These are phyloP conservation scores for Ichneumon xanthorius DNA, from an alignment of 2,888 invertebrate species.

Conservation along the genomic window DNA sequence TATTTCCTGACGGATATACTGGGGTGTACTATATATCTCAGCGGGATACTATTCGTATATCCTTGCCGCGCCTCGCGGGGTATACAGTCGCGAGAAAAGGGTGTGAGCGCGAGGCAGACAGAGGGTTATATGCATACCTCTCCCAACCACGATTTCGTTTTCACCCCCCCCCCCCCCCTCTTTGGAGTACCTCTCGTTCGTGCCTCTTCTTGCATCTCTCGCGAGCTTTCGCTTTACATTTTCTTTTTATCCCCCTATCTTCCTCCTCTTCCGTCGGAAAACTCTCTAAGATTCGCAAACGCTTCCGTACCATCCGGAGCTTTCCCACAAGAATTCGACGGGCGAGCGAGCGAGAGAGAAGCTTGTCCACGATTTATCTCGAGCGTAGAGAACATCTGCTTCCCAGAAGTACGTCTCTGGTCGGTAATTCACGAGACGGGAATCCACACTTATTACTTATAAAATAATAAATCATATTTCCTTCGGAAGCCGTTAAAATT, in stretches of 20 bases:
- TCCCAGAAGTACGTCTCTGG: slow-evolving; percentile 50
- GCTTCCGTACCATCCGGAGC: slow-evolving; percentile 61
- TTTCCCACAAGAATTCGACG: slow-evolving; percentile 64
- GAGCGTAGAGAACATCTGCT: slow-evolving; percentile 61
- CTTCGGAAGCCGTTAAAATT: not conserved
- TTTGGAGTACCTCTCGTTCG: slow-evolving; percentile 33
- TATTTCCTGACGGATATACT: slow-evolving; percentile 64
- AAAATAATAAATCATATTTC: slow-evolving; percentile 19
- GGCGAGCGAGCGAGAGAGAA: slow-evolving; percentile 29
- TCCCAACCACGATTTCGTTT: slow-evolving; percentile 58
- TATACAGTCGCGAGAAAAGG: slow-evolving; percentile 17
- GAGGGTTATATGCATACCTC: slow-evolving; percentile 43
- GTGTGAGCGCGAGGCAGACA: slow-evolving; percentile 17
- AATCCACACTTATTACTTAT: slow-evolving; percentile 19
- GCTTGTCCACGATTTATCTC: slow-evolving; percentile 65
- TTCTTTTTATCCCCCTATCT: slow-evolving; percentile 32
- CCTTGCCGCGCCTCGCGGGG: slow-evolving; percentile 22
- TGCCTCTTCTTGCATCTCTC: slow-evolving; percentile 29
- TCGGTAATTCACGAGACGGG: slow-evolving; percentile 8
- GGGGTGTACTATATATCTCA: slow-evolving; percentile 40
- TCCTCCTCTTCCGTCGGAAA: slow-evolving; percentile 37
- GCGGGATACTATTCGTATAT: slow-evolving; percentile 42
- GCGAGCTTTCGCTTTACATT: slow-evolving; percentile 45
- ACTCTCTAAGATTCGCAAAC: slow-evolving; percentile 55
- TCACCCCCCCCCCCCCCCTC: not conserved